phyloP scores from a whole-genome alignment of 2,113 vertebrate genomes.

The Psilopogon haemacephalus region DNA sequence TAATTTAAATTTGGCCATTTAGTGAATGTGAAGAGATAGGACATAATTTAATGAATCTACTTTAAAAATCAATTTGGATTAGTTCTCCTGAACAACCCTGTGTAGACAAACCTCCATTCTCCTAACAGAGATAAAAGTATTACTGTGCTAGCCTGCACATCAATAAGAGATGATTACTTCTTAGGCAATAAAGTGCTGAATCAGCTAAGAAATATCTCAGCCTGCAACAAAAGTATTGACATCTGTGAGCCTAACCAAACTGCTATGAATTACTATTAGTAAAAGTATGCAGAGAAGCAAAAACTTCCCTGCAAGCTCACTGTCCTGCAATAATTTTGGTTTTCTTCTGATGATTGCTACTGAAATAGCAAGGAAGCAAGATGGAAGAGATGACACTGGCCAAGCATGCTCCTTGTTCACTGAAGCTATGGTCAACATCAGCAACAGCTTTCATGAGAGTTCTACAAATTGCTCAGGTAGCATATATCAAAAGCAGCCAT shows the following conservation, averaged over 20 bases:
- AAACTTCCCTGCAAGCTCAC: background rate
- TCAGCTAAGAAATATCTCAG: background rate
- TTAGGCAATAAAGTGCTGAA: slow-evolving; percentile 16
- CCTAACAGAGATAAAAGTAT: slow-evolving; percentile 3
- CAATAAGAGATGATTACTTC: background rate
- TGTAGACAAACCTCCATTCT: background rate
- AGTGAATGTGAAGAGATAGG: slow-evolving; percentile 3
- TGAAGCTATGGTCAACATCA: background rate
- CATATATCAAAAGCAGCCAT: fast-evolving
- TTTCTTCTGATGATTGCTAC: background rate
- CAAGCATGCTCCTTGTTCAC: background rate
- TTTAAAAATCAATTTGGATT: slow-evolving; percentile 66
- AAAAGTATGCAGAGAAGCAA: background rate
- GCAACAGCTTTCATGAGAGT: background rate
- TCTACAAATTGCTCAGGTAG: background rate
- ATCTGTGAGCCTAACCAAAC: background rate
- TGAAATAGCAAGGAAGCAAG: background rate
- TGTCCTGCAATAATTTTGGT: background rate
- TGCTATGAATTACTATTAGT: background rate
- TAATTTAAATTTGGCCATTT: background rate
- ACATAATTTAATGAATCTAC: slow-evolving; percentile 46
- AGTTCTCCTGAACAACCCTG: slow-evolving; percentile 1
- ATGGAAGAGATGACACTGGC: background rate
- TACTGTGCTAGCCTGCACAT: slow-evolving; percentile 4
- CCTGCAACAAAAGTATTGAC: background rate